Evolutionary conservation across 2,797 vertebrate species (phyloP), one percentile per base, ranked within the genome.

Genomic region (Muraenolepis orangiensis): DNA sequence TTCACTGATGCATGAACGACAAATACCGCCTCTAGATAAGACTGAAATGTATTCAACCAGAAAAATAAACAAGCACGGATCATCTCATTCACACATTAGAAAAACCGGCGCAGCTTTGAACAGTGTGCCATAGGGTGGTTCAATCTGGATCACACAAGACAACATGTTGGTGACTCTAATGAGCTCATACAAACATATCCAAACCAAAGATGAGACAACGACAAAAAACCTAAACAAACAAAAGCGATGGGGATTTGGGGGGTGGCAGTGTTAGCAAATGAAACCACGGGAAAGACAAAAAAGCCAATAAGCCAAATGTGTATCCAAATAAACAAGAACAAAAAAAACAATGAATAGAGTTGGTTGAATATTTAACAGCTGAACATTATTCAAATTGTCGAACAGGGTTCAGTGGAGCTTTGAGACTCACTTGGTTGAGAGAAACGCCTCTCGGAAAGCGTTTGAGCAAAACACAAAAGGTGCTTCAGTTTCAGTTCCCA

Each of bases 341-440:
- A 74, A 38, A 68, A 12, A 23, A 16, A 34, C 32, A 34, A 3
- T 3, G 8, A 8, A 3, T 8, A 34, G 32, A 3, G 8, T n/a
- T n/a, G n/a, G n/a, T n/a, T n/a, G n/a, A n/a, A n/a, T n/a, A n/a
- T n/a, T n/a, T n/a, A 34, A 34, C 32, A 34, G 32, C 3, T 34
- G 32, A 34, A 34, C 3, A 3, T 8, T 34, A 3, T 34, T 34
- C 32, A 34, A 20, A 46, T 46, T 5, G 42, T 18, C 20, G 32
- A 34, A 34, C 3, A 6, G 20, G 51, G 51, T 51, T 51, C 46
- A 51, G 51, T n/a, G 64, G 64, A 66, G 29, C 64, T 6, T 30
- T 5, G 14, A 29, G 23, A 91, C 96, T 98, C 97, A 97, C 96
- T 96, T 98, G 92, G 87, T 74, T 84, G 71, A 82, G 75, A 90